Percentiles rank a stretch among this genome's conserved stretches.
phyloP scores from a whole-genome alignment of 2,888 invertebrate species.

The Erebia epiphron region DNA sequence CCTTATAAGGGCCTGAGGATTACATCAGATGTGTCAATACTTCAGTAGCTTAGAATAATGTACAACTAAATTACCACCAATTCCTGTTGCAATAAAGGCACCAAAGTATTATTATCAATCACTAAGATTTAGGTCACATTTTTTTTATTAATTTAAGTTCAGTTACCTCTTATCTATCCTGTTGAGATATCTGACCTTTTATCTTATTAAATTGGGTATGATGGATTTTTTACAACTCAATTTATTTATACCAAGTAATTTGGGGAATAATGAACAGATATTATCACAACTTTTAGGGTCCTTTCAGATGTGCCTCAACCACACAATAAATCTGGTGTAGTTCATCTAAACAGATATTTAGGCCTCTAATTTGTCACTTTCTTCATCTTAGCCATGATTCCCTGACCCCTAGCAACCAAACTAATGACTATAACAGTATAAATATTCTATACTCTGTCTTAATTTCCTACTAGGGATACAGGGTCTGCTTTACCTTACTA shows the following conservation, averaged over 20 bases:
- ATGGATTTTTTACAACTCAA: neutral
- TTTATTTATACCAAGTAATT: neutral
- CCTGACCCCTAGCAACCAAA: neutral
- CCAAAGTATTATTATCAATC: too few species aligned
- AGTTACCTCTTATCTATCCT: neutral
- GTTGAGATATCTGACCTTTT: neutral
- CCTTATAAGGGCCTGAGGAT: too few species aligned
- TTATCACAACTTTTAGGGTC: constrained; percentile 44
- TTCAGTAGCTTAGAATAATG: neutral
- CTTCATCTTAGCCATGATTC: neutral
- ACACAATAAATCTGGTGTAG: too few species aligned
- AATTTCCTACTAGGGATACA: neutral
- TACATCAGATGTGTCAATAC: too few species aligned
- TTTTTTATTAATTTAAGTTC: neutral
- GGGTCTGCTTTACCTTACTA: constrained; percentile 30
- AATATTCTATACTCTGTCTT: neutral
- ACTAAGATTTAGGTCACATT: neutral
- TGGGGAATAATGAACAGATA: constrained; percentile 37
- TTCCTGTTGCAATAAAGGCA: neutral
- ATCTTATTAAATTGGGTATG: neutral
- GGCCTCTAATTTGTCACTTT: neutral
- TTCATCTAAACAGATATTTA: neutral
- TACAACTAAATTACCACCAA: constrained; percentile 1
- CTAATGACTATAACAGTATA: too few species aligned
- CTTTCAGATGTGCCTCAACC: too few species aligned